These are phyloP conservation scores for Trisateles emortualis DNA, from an alignment of 2,888 invertebrate species.

Conservation along the genomic window DNA sequence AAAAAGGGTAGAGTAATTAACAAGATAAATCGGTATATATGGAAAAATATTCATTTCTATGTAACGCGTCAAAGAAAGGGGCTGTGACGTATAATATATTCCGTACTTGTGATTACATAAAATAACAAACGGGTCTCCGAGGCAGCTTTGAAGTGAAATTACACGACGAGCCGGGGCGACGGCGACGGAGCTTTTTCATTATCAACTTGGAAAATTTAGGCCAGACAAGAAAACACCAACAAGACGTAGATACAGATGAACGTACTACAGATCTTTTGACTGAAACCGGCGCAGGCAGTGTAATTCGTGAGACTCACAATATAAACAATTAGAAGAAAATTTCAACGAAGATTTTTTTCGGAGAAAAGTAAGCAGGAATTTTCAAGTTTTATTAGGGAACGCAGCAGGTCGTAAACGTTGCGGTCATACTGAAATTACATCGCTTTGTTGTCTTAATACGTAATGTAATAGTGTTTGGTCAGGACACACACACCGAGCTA, in stretches of 20 bases:
- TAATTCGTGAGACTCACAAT: constrained; percentile 27
- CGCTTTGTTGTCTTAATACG: constrained; percentile 72
- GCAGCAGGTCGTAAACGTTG: constrained; percentile 75
- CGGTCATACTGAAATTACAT: constrained; percentile 75
- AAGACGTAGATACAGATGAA: constrained; percentile 48
- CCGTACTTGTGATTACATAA: constrained; percentile 71
- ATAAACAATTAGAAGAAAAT: constrained; percentile 17
- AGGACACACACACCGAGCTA: constrained; percentile 25
- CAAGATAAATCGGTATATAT: constrained; percentile 19
- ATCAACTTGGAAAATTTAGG: constrained; percentile 79
- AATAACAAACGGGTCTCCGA: constrained; percentile 71
- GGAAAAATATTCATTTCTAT: constrained; percentile 23
- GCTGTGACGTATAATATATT: constrained; percentile 60
- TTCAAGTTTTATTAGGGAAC: constrained; percentile 36
- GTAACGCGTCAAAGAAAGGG: constrained; percentile 45
- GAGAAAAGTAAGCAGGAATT: constrained; percentile 29
- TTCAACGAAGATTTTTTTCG: constrained; percentile 20
- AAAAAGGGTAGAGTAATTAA: constrained; percentile 22
- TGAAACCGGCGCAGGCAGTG: constrained; percentile 25
- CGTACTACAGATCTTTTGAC: constrained; percentile 40
- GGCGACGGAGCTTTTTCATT: constrained; percentile 78
- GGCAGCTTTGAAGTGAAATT: constrained; percentile 75
- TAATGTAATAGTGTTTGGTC: constrained; percentile 66
- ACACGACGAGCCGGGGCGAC: constrained; percentile 63
- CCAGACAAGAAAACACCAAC: constrained; percentile 61